These are phyloP conservation scores for Venustaconcha ellipsiformis DNA, from an alignment of 1,140 invertebrate genomes.

Conservation along the genomic window DNA sequence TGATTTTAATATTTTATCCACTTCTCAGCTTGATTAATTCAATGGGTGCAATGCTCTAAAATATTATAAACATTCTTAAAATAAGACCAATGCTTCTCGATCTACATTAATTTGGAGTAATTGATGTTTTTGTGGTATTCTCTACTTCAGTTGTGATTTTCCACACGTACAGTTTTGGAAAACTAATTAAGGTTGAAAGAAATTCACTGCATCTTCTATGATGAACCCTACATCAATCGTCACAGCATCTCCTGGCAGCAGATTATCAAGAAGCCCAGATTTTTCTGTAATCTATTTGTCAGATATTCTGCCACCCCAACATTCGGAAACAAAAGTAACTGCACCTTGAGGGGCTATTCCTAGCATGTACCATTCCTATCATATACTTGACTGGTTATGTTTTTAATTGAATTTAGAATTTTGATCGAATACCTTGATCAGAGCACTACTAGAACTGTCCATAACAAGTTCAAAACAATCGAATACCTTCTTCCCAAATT, in stretches of 20 bases:
- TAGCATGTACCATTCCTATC: too few species aligned
- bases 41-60: too few species aligned
- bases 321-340: not conserved
- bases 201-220: not conserved
- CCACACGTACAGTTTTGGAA: not conserved
- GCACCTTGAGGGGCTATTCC: not conserved
- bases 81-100: too few species aligned
- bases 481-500: too few species aligned
- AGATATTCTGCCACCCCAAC: not conserved
- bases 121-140: too few species aligned
- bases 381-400: not conserved
- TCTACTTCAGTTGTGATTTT: not conserved
- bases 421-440: too few species aligned
- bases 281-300: not conserved
- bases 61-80: too few species aligned
- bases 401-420: not conserved
- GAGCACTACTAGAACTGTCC: too few species aligned
- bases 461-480: too few species aligned
- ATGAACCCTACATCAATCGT: not conserved
- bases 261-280: not conserved
- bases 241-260: not conserved
- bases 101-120: too few species aligned
- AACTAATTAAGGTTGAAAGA: not conserved
- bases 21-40: too few species aligned
- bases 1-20: too few species aligned